These are phyloP conservation scores for Shinisaurus crocodilurus DNA, from an alignment of 2,113 vertebrate genomes.

Conservation along the genomic window DNA sequence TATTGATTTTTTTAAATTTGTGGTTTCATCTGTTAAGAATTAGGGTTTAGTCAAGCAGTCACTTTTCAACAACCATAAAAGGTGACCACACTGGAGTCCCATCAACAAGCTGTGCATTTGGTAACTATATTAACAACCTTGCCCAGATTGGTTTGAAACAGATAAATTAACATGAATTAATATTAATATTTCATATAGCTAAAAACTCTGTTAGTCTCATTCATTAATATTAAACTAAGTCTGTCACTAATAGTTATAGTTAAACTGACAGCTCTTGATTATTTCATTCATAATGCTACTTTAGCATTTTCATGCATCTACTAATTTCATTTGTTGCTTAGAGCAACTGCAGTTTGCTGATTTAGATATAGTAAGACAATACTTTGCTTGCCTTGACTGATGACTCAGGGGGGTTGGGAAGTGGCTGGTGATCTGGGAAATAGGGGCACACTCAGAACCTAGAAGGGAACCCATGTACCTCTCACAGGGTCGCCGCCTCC, in stretches of 20 bases:
- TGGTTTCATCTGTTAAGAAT: background rate
- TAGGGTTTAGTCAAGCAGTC: background rate
- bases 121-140: conserved; percentile 7
- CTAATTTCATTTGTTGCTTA: background rate
- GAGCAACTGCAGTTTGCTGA: background rate
- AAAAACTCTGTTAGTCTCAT: background rate
- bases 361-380: background rate
- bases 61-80: background rate
- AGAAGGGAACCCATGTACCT: background rate
- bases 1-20: background rate
- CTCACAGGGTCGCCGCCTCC: too few species aligned
- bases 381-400: background rate
- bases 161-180: background rate
- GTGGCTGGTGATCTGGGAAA: background rate
- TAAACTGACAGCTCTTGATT: background rate
- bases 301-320: background rate
- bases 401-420: background rate
- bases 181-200: background rate
- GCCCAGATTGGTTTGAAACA: background rate
- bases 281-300: background rate
- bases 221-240: background rate
- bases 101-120: background rate
- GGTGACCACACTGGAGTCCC: background rate
- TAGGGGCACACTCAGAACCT: background rate
- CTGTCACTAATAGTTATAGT: background rate